Percentiles rank a stretch among this genome's conserved stretches.
Evolutionary conservation across 1,140 invertebrate species (phyloP).

Genomic region (Lamellibrachia luymesi): DNA sequence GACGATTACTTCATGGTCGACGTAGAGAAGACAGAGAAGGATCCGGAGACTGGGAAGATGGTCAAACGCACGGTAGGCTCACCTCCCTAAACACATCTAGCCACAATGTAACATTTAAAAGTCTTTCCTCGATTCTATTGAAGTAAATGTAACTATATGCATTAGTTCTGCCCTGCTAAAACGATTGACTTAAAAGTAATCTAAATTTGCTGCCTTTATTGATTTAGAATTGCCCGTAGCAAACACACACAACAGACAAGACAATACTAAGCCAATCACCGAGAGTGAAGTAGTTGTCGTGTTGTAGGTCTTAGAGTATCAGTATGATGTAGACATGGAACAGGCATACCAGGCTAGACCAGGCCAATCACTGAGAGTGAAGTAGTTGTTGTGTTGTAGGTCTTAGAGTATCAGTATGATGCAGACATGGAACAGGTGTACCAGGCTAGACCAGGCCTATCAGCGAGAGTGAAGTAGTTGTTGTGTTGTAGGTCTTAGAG

Average conservation of each 20-base stretch:
- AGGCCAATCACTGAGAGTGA: neutral
- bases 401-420: no score
- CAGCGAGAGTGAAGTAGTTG: no score
- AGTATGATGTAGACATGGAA: no score
- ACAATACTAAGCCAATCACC: neutral
- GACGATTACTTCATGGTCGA: constrained; percentile 96
- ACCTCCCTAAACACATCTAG: neutral
- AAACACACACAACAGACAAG: neutral
- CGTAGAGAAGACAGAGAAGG: constrained; percentile 75
- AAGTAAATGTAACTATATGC: no score
- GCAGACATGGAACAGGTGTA: no score
- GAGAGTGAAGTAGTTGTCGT: neutral
- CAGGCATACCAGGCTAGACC: neutral
- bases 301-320: no score
- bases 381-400: neutral
- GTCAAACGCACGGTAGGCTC: constrained; percentile 64
- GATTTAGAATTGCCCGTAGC: neutral
- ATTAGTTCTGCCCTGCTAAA: no score
- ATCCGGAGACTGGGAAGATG: constrained; percentile 76
- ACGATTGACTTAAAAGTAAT: neutral
- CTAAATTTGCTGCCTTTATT: neutral
- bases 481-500: no score
- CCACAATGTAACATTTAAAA: no score
- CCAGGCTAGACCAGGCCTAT: no score
- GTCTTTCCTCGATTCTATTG: no score